Base-by-base conservation (phyloP, 2,888 invertebrate genomes). In the Agonum fuliginosum region DNA sequence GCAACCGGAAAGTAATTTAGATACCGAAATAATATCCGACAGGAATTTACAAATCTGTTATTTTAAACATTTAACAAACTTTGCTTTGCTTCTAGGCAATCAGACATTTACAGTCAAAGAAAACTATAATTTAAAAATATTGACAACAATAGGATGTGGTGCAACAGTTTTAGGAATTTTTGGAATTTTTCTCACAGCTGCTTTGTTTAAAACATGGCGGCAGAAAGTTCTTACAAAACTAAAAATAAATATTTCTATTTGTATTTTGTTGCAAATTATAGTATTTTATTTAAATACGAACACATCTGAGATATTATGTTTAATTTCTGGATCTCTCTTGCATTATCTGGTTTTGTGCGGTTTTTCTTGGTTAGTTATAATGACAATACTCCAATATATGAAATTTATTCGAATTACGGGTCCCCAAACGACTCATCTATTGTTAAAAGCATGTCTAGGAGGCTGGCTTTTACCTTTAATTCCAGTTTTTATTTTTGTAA, bases 331-430 rank as follows among this genome's bases (percentile, higher is more conserved):
- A 0, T 89, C 91, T 3, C 81, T 89, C 3, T 82, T 93, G 10
- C 93, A 93, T 82, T 93, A 93, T 83, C 89, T 92, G 10, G 89
- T 92, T 22, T 83, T 93, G 17, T 88, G 91, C 0, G 91, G 93
- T 4, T 93, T 93, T 84, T 89, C 90, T 80, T 93, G 93, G 93
- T 93, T 93, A 93, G 84, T 93, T 46, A 90, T 93, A 10, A 92
- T 92, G 69, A 93, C 92, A 0, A 87, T 91, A 0, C 83, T 93
- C 24, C 93, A 93, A 71, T 93, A 93, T 83, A 87, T 91, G 51
- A 87, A 91, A 69, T 88, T 93, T 80, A 93, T 93, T 17, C 88
- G 90, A 82, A 91, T 93, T 1, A 89, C 93, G 70, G 89, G 90
- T 0, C 87, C 89, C 12, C 88, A 89, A 58, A 89, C 90, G 8